phyloP scores from a whole-genome alignment of 2,113 vertebrate genomes.

The Oryzias curvinotus region DNA sequence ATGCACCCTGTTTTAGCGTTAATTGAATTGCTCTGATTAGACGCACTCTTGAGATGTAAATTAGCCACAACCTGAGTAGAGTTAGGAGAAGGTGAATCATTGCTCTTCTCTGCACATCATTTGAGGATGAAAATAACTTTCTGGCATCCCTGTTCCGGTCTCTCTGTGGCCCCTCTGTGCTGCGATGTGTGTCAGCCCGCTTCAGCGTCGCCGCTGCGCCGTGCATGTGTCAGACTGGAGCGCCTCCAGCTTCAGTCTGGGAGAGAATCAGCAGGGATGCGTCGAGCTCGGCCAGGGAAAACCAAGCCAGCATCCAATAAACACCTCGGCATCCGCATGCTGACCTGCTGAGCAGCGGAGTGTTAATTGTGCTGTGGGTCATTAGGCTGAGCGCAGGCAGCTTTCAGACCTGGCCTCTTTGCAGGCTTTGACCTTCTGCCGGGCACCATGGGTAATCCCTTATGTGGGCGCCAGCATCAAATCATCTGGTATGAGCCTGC shows the following conservation, averaged over 20 bases:
- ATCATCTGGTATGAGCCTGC: slow-evolving; percentile 30
- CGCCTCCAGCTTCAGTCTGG: slow-evolving; percentile 64
- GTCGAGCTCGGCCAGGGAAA: slow-evolving; percentile 24
- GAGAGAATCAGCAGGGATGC: slow-evolving; percentile 61
- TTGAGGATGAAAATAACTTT: slow-evolving; percentile 35
- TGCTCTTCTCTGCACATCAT: slow-evolving; percentile 5
- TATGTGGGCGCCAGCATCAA: slow-evolving; percentile 35
- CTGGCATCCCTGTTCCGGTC: slow-evolving; percentile 16
- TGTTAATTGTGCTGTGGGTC: slow-evolving; percentile 73
- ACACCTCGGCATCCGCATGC: slow-evolving; percentile 44
- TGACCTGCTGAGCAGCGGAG: slow-evolving; percentile 54
- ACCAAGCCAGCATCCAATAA: slow-evolving; percentile 62
- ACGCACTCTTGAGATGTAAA: too few species aligned
- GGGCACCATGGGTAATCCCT: slow-evolving; percentile 43
- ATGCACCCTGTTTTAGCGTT: too few species aligned
- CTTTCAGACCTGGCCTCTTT: slow-evolving; percentile 50
- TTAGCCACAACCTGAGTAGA: neutral
- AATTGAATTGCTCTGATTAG: too few species aligned
- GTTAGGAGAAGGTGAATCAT: slow-evolving; percentile 6
- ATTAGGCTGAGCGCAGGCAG: slow-evolving; percentile 61
- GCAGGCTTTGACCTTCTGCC: slow-evolving; percentile 48
- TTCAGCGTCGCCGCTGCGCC: slow-evolving; percentile 35
- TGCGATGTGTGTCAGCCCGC: slow-evolving; percentile 52
- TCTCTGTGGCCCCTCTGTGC: slow-evolving; percentile 31
- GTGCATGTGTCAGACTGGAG: slow-evolving; percentile 64